phyloP scores from a whole-genome alignment of 2,113 vertebrate genomes.

The Sorex fumeus region DNA sequence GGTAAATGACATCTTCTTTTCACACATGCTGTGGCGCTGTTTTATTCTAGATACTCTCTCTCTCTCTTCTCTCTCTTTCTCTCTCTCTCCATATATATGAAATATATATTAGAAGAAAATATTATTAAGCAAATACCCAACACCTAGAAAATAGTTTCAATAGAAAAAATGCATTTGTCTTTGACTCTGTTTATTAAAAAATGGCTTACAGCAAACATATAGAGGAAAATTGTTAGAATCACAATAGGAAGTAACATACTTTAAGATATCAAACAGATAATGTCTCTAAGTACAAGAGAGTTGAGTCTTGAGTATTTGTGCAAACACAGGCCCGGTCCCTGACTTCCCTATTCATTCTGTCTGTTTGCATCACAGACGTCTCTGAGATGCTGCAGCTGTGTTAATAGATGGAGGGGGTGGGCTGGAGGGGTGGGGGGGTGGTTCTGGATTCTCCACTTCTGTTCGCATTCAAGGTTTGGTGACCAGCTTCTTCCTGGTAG shows the following conservation, averaged over 20 bases:
- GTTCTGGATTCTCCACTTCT: not conserved
- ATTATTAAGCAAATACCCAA: not conserved
- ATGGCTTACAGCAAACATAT: not conserved
- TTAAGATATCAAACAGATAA: not conserved
- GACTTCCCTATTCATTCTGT: not conserved
- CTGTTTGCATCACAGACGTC: not conserved
- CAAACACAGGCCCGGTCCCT: not conserved
- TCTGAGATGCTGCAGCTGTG: not conserved
- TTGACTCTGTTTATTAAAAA: conserved; percentile 10
- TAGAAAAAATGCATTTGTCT: conserved; percentile 20
- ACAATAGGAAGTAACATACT: not conserved
- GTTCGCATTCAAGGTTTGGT: not conserved
- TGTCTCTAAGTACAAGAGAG: not conserved
- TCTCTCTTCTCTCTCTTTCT: no score
- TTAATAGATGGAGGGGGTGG: not conserved
- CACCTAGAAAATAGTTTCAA: conserved; percentile 6
- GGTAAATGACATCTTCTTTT: no score
- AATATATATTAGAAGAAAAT: no score
- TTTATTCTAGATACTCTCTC: no score
- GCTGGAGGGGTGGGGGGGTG: no score
- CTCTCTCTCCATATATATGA: no score
- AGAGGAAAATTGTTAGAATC: conserved; percentile 15
- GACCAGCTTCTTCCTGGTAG: not conserved
- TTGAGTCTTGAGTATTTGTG: not conserved
- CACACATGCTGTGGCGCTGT: no score